Conservation (phyloP, 2,113 vertebrate genomes). For the Pterocles burchelli region DNA sequence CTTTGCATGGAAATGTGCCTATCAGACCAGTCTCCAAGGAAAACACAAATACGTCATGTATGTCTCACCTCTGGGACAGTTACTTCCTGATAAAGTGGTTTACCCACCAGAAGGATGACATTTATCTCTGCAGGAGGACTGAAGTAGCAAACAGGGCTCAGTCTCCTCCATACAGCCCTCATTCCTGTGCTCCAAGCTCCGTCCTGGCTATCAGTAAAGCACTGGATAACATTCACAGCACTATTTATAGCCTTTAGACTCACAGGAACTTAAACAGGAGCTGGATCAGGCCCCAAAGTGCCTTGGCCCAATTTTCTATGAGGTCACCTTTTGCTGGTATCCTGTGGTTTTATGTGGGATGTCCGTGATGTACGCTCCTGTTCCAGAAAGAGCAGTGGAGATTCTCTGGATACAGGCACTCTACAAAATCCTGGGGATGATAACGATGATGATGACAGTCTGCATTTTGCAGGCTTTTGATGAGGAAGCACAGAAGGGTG, state of each 20-base stretch:
- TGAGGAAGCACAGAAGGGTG: background rate
- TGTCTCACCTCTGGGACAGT: background rate
- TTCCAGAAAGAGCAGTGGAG: constrained; percentile 9
- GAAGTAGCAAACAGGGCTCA: background rate
- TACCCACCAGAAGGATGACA: background rate
- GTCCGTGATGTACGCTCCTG: background rate
- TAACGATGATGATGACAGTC: background rate
- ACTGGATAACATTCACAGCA: constrained; percentile 33
- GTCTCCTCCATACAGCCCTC: background rate
- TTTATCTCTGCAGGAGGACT: background rate
- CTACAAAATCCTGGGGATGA: background rate
- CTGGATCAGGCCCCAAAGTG: constrained; percentile 70
- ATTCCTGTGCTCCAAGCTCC: background rate
- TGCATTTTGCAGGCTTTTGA: background rate
- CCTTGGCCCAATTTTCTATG: constrained; percentile 61
- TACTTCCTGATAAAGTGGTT: background rate
- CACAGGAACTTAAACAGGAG: constrained; percentile 48
- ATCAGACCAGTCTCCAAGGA: background rate
- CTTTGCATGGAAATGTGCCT: background rate
- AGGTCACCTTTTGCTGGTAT: constrained; percentile 41
- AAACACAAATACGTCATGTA: background rate
- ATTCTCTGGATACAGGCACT: background rate
- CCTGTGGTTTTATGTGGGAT: background rate
- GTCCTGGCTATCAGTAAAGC: constrained; percentile 41
- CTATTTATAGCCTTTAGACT: constrained; percentile 62